Percentiles rank a stretch among this genome's conserved stretches.
Evolutionary conservation across 2,113 vertebrate genomes (phyloP).

Genomic region (Puma concolor): DNA sequence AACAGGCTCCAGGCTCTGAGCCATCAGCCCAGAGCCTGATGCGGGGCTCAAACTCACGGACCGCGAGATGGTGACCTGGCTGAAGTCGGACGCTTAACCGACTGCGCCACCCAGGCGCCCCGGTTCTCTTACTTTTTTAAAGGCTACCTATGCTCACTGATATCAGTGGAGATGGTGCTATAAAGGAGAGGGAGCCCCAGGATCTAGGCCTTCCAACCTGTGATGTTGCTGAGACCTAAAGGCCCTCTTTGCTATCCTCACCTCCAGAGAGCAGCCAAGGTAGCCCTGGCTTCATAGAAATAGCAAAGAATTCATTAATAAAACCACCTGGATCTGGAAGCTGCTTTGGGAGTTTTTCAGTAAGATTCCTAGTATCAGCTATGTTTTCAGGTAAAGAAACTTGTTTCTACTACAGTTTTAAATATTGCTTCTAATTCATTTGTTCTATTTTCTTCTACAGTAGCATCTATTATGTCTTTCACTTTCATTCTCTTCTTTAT

Average conservation of each 20-base stretch:
- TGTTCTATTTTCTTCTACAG: constrained; percentile 16
- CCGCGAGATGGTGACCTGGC: too few relatives aligned
- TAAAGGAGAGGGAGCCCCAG: background rate
- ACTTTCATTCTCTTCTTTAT: background rate
- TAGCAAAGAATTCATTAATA: constrained; percentile 12
- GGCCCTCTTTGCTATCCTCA: background rate
- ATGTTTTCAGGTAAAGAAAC: background rate
- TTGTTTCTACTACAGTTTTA: background rate
- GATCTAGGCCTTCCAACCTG: background rate
- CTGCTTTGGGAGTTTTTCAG: background rate
- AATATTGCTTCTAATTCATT: background rate
- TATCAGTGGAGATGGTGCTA: background rate
- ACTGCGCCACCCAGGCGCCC: too few relatives aligned
- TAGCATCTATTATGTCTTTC: background rate
- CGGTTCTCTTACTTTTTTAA: background rate
- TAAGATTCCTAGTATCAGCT: constrained; percentile 1
- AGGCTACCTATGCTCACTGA: background rate
- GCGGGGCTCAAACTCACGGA: too few relatives aligned
- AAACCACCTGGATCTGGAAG: background rate
- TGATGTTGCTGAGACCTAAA: background rate
- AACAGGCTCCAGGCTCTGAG: too few relatives aligned
- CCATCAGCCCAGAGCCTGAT: too few relatives aligned
- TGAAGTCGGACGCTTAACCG: too few relatives aligned
- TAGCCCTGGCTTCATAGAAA: background rate
- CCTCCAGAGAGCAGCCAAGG: background rate